Evolutionary conservation across 2,797 vertebrate species (phyloP).

Genomic region (Echeneis naucrates): DNA sequence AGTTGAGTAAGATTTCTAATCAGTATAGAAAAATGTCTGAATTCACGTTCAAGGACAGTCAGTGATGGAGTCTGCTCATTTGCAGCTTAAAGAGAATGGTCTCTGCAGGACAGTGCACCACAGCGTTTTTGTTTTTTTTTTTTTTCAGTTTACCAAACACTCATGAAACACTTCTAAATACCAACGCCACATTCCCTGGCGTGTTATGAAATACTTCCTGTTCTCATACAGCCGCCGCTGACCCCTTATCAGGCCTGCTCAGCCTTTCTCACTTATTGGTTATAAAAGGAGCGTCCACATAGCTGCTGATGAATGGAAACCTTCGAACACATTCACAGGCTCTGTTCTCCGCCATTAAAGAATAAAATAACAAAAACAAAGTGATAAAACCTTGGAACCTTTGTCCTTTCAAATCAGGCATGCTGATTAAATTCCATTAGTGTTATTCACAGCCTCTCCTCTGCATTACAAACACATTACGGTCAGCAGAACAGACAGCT

Average conservation of each 20-base stretch:
- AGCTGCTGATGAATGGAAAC: conserved; percentile 45
- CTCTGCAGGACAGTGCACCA: background rate
- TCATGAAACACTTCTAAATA: conserved; percentile 39
- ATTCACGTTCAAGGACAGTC: no score
- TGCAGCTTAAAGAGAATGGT: conserved; percentile 9
- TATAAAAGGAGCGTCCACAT: conserved; percentile 8
- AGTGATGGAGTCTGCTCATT: no score
- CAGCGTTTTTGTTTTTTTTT: no score
- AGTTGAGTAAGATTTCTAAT: background rate
- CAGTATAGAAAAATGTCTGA: background rate
- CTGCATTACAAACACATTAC: conserved; percentile 37
- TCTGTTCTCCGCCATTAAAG: conserved; percentile 51
- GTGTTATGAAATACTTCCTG: conserved; percentile 71
- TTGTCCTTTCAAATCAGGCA: conserved; percentile 54
- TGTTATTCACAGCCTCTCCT: conserved; percentile 55
- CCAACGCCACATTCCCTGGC: conserved; percentile 30
- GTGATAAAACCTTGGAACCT: conserved; percentile 65
- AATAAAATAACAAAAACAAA: conserved; percentile 76
- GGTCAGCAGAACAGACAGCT: background rate
- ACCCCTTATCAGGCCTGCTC: conserved; percentile 65
- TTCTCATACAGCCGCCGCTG: background rate
- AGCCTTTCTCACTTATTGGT: conserved; percentile 44
- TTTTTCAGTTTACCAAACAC: conserved; percentile 38
- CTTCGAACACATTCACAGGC: conserved; percentile 26
- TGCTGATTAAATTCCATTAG: conserved; percentile 74